These are phyloP conservation scores for Diploscapter pachys DNA, from an alignment of 1,140 invertebrate species.

Conservation along the genomic window DNA sequence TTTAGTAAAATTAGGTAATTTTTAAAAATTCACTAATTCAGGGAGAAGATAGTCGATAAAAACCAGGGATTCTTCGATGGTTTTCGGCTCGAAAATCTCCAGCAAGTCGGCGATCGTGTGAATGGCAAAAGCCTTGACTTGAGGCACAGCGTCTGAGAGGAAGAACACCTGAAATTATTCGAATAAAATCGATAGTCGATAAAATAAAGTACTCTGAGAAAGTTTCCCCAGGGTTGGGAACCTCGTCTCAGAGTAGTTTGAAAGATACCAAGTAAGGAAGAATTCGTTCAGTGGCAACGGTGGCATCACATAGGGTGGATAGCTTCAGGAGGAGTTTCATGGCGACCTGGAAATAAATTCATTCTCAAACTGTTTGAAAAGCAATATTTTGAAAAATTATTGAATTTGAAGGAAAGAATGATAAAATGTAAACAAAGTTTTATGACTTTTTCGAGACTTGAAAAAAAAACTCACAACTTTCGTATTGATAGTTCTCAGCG, in stretches of 20 bases:
- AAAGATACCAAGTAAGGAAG: slow-evolving; percentile 48
- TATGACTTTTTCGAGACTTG: neutral
- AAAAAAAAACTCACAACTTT: slow-evolving; percentile 49
- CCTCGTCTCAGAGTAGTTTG: neutral
- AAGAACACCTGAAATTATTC: slow-evolving; percentile 36
- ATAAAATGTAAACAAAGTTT: too few species aligned
- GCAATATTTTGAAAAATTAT: slow-evolving; percentile 6
- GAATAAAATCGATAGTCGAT: neutral
- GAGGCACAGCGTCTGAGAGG: slow-evolving; percentile 39
- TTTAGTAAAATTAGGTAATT: neutral
- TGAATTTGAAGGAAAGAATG: too few species aligned
- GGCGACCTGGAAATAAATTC: slow-evolving; percentile 44
- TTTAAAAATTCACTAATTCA: slow-evolving; percentile 34
- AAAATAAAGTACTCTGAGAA: neutral
- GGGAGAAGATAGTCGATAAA: slow-evolving; percentile 57
- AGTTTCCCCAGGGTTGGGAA: neutral
- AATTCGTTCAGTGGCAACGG: slow-evolving; percentile 50
- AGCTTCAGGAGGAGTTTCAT: slow-evolving; percentile 47
- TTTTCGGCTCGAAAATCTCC: slow-evolving; percentile 36
- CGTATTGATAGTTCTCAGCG: slow-evolving; percentile 42
- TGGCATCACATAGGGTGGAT: slow-evolving; percentile 33
- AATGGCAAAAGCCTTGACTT: slow-evolving; percentile 52
- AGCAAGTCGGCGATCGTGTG: slow-evolving; percentile 45
- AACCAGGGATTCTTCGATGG: slow-evolving; percentile 51
- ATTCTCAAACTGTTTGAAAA: slow-evolving; percentile 41